Conservation (phyloP, 2,888 invertebrate genomes). For the Microctonus brassicae region DNA sequence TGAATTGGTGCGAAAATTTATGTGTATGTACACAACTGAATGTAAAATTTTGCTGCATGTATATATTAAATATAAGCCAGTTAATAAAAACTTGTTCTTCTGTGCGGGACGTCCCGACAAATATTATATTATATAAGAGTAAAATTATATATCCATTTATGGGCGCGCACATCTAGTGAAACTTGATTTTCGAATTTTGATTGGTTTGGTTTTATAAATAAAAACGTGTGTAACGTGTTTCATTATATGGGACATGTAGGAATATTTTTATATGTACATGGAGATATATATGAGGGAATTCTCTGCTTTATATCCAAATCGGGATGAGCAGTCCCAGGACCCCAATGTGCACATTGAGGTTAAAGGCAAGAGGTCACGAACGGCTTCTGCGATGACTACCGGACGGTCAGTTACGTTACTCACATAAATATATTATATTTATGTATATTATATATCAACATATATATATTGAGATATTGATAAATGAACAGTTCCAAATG, state of each 20-base stretch:
- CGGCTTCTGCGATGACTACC: conserved; percentile 37
- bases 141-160: conserved; percentile 14
- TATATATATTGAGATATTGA: too few species aligned
- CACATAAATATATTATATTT: conserved; percentile 6
- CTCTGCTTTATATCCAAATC: conserved; percentile 21
- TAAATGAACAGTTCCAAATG: too few species aligned
- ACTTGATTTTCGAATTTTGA: conserved; percentile 55
- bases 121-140: conserved; percentile 51
- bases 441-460: too few species aligned
- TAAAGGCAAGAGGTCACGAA: conserved; percentile 43
- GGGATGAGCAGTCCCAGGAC: conserved; percentile 36
- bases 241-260: conserved; percentile 52
- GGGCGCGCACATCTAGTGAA: conserved; percentile 31
- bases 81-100: conserved; percentile 43
- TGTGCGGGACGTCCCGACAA: conserved; percentile 45
- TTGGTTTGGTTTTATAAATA: conserved; percentile 38
- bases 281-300: conserved; percentile 12
- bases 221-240: conserved; percentile 60
- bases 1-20: not conserved
- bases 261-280: not conserved
- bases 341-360: conserved; percentile 27
- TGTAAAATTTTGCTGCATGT: not conserved
- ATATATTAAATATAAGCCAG: conserved; percentile 3
- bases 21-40: not conserved
- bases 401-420: conserved; percentile 31